Percentiles rank a stretch among this genome's conserved stretches.
phyloP scores from a whole-genome alignment of 2,888 invertebrate genomes.

The Ectemnius lituratus region DNA sequence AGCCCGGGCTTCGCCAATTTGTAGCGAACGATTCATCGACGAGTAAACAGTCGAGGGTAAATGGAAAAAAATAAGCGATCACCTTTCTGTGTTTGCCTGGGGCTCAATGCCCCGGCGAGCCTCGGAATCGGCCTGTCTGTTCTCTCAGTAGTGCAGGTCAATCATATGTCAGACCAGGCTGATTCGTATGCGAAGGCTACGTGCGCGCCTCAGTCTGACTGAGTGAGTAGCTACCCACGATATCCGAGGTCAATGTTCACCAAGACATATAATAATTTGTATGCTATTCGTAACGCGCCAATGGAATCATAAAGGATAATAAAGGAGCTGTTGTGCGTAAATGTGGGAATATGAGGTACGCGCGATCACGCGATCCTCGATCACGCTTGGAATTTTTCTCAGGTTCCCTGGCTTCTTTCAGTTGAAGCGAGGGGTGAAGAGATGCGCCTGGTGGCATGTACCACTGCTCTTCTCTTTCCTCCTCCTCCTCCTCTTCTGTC shows the following conservation, averaged over 20 bases:
- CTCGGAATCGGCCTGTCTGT: not conserved
- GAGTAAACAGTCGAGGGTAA: not conserved
- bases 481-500: no score
- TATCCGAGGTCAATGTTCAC: no score
- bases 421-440: not conserved
- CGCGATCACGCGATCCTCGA: not conserved
- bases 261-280: no score
- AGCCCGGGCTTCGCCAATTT: not conserved
- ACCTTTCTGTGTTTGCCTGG: not conserved
- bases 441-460: not conserved
- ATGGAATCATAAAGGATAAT: no score
- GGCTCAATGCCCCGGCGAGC: not conserved
- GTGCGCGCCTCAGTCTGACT: no score
- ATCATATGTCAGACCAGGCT: not conserved
- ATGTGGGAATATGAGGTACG: conserved; percentile 1
- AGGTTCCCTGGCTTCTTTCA: not conserved
- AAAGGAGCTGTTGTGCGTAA: not conserved
- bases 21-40: not conserved
- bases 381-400: conserved; percentile 6
- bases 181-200: not conserved
- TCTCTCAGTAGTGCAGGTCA: not conserved
- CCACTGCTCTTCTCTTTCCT: no score
- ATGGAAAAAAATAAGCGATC: conserved; percentile 5
- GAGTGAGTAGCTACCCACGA: no score
- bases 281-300: no score